Percentiles rank a stretch among this genome's conserved stretches.
Conservation (phyloP, 2,113 vertebrate species). For the Rafetus swinhoei region DNA sequence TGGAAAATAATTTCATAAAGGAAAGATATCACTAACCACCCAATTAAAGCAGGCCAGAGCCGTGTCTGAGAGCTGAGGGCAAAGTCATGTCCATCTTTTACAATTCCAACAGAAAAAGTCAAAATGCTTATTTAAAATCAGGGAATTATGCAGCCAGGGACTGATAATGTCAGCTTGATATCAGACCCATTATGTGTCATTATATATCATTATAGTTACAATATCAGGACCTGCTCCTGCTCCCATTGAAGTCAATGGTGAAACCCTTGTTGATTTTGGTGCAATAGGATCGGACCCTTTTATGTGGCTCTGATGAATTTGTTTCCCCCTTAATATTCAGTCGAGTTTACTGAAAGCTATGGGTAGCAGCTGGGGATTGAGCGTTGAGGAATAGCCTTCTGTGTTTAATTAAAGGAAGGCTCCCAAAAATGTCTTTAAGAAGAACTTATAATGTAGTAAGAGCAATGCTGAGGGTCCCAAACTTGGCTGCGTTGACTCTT, state of each 20-base stretch:
- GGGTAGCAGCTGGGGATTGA: accelerated
- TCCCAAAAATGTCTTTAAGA: not conserved
- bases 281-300: accelerated
- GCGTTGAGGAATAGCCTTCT: accelerated
- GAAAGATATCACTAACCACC: slow-evolving; percentile 58
- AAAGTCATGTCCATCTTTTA: slow-evolving; percentile 60
- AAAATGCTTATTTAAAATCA: not conserved
- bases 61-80: slow-evolving; percentile 15
- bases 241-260: accelerated
- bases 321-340: accelerated
- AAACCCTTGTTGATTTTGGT: accelerated
- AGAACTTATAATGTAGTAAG: accelerated
- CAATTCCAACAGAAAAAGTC: not conserved
- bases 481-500: accelerated
- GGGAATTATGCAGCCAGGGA: not conserved
- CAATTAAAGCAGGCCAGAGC: slow-evolving; percentile 67
- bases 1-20: slow-evolving; percentile 52
- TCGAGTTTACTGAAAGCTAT: not conserved
- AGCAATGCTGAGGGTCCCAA: accelerated
- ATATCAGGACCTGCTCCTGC: accelerated
- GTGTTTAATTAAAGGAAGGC: not conserved
- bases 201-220: accelerated
- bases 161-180: not conserved
- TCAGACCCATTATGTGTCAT: not conserved
- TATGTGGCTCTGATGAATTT: accelerated